Base-by-base conservation (phyloP, 1,140 invertebrate genomes). In the Steinernema feltiae region DNA sequence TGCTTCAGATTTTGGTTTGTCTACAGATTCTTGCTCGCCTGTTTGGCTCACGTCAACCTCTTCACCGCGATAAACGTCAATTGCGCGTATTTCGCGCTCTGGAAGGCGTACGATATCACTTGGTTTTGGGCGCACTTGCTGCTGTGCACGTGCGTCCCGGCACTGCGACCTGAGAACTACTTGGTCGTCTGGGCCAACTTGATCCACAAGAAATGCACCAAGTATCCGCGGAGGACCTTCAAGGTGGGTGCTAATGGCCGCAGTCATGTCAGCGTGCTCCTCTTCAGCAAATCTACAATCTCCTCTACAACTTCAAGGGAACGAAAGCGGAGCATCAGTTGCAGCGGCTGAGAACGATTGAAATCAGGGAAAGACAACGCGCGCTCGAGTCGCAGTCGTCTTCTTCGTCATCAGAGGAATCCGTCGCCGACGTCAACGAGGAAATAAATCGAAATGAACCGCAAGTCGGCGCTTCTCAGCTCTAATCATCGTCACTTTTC, bases 121-220 rank as follows among this genome's bases (percentile, higher is more conserved):
- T 79, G 78, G 78, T 79, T 79, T 35, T 79, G 78, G 78, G 74
- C 77, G 78, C 78, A 79, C 31, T 29, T 79, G 18, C 72, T 70
- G 30, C 72, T 79, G 18, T 79, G 78, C 70, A 71, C 53, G 18
- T 79, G 78, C 27, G 76, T 79, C 35, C 72, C 76, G 27, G 72
- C 70, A 21, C 72, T 79, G 12, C 73, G 78, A 48, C 41, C 27
- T 18, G 32, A 74, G 29, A 79, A 79, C 46, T 79, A 79, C 32
- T 41, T 79, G 1, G 48, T 79, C 32, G 78, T 79, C 1, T 79
- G 78, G 78, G 18, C 48, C 24, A 79, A 79, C 41, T 21, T 79
- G 18, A 74, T 79, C 30, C 32, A 35, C 30, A 78, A 79, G 15
- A 74, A 70, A n/a, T 73, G 72, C 30, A 74, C 72, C 18, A 72